Percentiles rank a stretch among this genome's conserved stretches.
These are phyloP conservation scores for Thamnaconus septentrionalis DNA, from an alignment of 2,113 vertebrate genomes.

Conservation along the genomic window DNA sequence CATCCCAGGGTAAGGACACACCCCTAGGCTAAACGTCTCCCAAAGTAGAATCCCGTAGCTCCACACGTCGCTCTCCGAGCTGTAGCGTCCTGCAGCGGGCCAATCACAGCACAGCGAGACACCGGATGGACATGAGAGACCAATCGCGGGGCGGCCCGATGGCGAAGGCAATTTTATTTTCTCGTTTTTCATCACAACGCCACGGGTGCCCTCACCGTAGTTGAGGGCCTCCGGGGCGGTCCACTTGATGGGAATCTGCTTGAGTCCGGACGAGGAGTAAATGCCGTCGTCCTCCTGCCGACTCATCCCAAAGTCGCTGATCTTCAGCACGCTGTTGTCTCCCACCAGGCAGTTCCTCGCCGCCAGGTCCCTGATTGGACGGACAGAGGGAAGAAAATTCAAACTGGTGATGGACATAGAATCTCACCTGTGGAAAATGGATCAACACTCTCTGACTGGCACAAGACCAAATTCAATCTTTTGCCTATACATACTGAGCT, in stretches of 20 bases:
- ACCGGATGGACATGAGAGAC: background rate
- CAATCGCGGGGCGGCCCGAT: too few relatives aligned
- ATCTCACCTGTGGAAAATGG: too few relatives aligned
- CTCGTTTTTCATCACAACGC: too few relatives aligned
- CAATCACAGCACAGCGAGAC: constrained; percentile 24
- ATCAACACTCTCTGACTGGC: too few relatives aligned
- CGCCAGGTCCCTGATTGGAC: constrained; percentile 86
- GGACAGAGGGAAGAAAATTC: background rate
- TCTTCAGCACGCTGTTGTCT: constrained; percentile 90
- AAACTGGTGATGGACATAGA: too few relatives aligned
- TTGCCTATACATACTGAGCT: too few relatives aligned
- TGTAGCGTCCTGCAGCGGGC: constrained; percentile 86
- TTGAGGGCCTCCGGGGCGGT: constrained; percentile 98
- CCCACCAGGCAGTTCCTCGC: constrained; percentile 95
- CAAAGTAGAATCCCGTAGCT: constrained; percentile 96
- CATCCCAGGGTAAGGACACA: constrained; percentile 97
- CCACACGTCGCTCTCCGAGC: constrained; percentile 96
- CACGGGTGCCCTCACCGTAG: constrained; percentile 78
- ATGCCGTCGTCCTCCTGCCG: constrained; percentile 95
- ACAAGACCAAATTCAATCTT: too few relatives aligned
- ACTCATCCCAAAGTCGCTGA: constrained; percentile 98
- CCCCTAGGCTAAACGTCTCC: constrained; percentile 96
- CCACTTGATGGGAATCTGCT: constrained; percentile 99
- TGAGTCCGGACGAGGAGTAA: constrained; percentile 95
- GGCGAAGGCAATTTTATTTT: too few relatives aligned